Conservation (phyloP, 2,113 vertebrate genomes). For the Scomber japonicus region DNA sequence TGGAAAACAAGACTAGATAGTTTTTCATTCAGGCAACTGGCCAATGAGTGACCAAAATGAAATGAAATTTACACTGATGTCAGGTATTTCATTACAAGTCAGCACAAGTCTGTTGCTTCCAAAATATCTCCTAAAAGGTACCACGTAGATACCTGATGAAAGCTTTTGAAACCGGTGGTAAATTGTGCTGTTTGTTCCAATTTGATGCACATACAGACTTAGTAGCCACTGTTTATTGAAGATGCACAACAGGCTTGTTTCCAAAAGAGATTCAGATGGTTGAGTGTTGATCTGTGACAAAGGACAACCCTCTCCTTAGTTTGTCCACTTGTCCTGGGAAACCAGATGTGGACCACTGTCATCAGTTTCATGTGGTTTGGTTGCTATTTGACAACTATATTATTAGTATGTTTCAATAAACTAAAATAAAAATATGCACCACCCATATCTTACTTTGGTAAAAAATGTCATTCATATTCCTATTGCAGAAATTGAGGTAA, state of each 20-base stretch:
- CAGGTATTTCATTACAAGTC: background rate
- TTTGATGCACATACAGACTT: constrained; percentile 16
- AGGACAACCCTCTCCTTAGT: background rate
- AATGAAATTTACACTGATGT: background rate
- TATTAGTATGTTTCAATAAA: background rate
- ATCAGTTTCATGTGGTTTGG: background rate
- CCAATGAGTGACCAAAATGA: constrained; percentile 11
- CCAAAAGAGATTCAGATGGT: background rate
- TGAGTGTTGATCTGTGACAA: background rate
- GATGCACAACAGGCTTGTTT: constrained; percentile 19
- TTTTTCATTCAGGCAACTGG: constrained; percentile 16
- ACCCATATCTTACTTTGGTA: background rate
- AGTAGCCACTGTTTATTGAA: constrained; percentile 38
- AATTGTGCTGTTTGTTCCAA: constrained; percentile 46
- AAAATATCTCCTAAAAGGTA: background rate
- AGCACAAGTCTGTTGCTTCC: background rate
- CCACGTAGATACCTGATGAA: background rate
- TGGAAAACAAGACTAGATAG: background rate
- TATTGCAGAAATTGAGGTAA: background rate
- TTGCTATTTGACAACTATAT: background rate
- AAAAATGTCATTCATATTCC: background rate
- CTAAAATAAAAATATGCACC: background rate
- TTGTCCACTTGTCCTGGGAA: background rate
- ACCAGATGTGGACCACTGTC: background rate
- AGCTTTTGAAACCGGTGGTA: constrained; percentile 39